phyloP scores from a whole-genome alignment of 1,140 invertebrate genomes.

The Bathynomus jamesi region DNA sequence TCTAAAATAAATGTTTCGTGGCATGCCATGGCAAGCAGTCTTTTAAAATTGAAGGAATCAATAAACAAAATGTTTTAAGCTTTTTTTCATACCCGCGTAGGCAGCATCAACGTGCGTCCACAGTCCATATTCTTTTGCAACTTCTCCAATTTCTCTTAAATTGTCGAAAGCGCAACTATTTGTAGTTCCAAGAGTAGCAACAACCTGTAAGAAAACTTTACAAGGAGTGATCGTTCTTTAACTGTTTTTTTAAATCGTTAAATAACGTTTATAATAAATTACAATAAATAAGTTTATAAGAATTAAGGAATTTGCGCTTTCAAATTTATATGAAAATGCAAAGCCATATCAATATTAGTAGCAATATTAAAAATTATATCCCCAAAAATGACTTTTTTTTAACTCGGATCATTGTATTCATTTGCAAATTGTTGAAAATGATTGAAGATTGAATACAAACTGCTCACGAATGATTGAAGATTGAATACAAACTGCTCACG shows the following conservation, averaged over 20 bases:
- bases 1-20: too few relatives aligned
- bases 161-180: constrained; percentile 90
- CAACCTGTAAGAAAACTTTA: constrained; percentile 95
- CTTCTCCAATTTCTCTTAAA: constrained; percentile 70
- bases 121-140: not conserved
- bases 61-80: too few relatives aligned
- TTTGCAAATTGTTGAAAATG: too few relatives aligned
- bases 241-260: not conserved
- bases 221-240: too few relatives aligned
- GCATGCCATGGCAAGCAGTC: too few relatives aligned
- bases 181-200: constrained; percentile 82
- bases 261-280: not conserved
- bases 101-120: constrained; percentile 13
- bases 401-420: too few relatives aligned
- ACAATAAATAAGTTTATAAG: not conserved
- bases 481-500: too few relatives aligned
- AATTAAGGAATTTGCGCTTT: not conserved
- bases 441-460: too few relatives aligned
- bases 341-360: not conserved
- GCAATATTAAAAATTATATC: not conserved
- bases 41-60: too few relatives aligned
- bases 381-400: too few relatives aligned
- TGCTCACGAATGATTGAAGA: too few relatives aligned
- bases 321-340: not conserved
- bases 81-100: constrained; percentile 10